Conservation (phyloP, 2,797 vertebrate genomes). For the Acanthurus tractus region DNA sequence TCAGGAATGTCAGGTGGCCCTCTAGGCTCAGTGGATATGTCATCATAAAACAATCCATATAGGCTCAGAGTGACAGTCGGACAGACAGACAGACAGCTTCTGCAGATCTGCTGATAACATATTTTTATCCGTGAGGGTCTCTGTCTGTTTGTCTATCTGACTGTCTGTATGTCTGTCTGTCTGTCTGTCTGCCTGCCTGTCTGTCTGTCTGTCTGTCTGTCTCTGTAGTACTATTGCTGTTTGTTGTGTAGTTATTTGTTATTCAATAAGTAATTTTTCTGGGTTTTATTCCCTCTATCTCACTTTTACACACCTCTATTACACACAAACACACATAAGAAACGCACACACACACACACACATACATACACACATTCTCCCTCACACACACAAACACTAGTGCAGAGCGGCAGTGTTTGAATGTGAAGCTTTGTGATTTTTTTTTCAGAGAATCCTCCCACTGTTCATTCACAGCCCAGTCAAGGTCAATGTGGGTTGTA, state of each 20-base stretch:
- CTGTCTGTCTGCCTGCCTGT: conserved; percentile 19
- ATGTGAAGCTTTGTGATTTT: conserved; percentile 76
- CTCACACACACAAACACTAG: conserved; percentile 15
- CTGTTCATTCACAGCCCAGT: conserved; percentile 80
- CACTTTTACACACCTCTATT: too few species aligned
- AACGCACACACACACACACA: not conserved
- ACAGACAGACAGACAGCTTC: conserved; percentile 55
- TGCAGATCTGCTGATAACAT: conserved; percentile 76
- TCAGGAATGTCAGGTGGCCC: conserved; percentile 89
- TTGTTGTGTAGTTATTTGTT: conserved; percentile 14
- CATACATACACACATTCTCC: conserved; percentile 2
- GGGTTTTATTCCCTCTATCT: not conserved
- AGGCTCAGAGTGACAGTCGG: conserved; percentile 78
- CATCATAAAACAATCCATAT: conserved; percentile 86
- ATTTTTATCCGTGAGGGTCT: conserved; percentile 56
- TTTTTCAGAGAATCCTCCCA: conserved; percentile 76
- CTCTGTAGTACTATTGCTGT: conserved; percentile 17
- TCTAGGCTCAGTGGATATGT: conserved; percentile 86
- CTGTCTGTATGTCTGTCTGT: conserved; percentile 22
- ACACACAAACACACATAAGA: conserved; percentile 4
- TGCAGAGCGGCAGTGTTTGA: conserved; percentile 62
- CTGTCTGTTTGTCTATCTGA: conserved; percentile 39
- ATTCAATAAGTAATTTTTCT: conserved; percentile 34
- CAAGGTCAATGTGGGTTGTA: conserved; percentile 82
- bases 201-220: conserved; percentile 10